These are phyloP conservation scores for Pachyramphus minor DNA, from an alignment of 2,113 vertebrate genomes.

Conservation along the genomic window DNA sequence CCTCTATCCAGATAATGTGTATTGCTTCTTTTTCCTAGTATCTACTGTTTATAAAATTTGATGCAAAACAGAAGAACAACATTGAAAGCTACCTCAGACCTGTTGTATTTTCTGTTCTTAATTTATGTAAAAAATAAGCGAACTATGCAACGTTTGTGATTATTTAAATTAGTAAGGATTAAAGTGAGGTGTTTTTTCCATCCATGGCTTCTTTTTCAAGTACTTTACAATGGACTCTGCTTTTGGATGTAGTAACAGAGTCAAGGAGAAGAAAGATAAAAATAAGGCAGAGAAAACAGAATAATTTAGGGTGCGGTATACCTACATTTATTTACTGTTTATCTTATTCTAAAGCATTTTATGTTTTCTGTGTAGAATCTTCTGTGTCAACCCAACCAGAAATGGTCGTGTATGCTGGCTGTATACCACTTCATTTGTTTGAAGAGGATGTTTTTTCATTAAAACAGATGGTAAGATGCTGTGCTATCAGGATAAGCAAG, in stretches of 20 bases:
- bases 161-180: not conserved
- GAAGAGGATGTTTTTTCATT: slow-evolving; percentile 76
- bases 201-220: not conserved
- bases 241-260: not conserved
- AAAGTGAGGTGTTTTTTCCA: not conserved
- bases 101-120: not conserved
- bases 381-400: slow-evolving; percentile 49
- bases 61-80: not conserved
- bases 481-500: not conserved
- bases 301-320: not conserved
- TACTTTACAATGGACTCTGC: not conserved
- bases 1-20: not conserved
- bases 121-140: not conserved
- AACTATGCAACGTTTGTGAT: not conserved
- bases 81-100: not conserved
- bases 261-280: not conserved
- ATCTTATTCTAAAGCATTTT: not conserved
- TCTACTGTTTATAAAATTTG: not conserved
- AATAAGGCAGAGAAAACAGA: not conserved
- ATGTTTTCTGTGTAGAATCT: slow-evolving; percentile 55
- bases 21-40: not conserved
- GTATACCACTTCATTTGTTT: slow-evolving; percentile 73
- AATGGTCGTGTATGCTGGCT: slow-evolving; percentile 79
- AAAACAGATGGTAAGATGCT: slow-evolving; percentile 79
- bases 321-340: not conserved